Percentiles rank a stretch among this genome's conserved stretches.
Evolutionary conservation across 2,888 invertebrate species (phyloP).

Genomic region (Tipula lateralis): DNA sequence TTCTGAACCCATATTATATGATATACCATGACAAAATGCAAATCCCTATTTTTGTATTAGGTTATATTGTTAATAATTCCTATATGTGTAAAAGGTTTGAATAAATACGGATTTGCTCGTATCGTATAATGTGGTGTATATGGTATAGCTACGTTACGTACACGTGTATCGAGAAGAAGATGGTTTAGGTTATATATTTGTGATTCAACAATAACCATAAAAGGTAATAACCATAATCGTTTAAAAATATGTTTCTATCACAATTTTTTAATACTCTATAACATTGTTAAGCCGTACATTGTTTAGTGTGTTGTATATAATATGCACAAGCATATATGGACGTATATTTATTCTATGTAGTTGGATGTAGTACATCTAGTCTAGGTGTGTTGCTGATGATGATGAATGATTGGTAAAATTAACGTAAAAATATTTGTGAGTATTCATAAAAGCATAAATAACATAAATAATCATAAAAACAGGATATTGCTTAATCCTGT

Average conservation of each 20-base stretch:
- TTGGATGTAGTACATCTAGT: neutral
- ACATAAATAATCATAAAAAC: neutral
- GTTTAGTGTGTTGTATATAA: neutral
- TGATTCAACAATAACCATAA: slow-evolving; percentile 19
- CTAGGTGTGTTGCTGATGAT: neutral
- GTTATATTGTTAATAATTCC: slow-evolving; percentile 24
- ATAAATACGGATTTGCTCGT: neutral
- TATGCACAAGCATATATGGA: neutral
- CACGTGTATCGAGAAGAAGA: neutral
- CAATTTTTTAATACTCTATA: neutral
- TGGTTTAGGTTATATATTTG: neutral
- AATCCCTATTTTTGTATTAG: neutral
- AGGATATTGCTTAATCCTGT: neutral
- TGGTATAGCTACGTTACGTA: too few species aligned
- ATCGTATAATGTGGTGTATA: neutral
- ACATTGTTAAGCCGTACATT: neutral
- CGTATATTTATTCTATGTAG: neutral
- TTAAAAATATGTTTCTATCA: neutral
- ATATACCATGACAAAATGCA: neutral
- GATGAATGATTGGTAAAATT: neutral
- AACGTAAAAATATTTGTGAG: neutral
- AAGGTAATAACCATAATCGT: slow-evolving; percentile 24
- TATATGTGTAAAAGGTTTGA: neutral
- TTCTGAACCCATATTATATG: neutral
- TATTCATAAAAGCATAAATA: neutral